Conservation (phyloP, 2,888 invertebrate species). For the Malachius bipustulatus region DNA sequence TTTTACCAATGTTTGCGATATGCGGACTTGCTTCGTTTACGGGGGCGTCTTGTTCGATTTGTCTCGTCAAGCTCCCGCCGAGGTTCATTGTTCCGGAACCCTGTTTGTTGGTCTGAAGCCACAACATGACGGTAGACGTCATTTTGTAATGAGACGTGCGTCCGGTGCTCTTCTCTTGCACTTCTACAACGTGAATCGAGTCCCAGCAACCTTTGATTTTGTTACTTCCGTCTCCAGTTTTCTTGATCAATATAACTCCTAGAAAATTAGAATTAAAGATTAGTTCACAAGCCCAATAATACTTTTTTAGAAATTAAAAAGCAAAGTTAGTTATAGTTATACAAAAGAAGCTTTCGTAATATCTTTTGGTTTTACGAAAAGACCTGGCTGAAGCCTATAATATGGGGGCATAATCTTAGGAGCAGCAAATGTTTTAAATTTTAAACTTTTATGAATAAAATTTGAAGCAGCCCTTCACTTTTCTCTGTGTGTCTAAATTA, state of each 20-base stretch:
- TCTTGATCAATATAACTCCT: conserved; percentile 96
- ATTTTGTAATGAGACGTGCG: conserved; percentile 95
- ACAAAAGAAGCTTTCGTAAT: no score
- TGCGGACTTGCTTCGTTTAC: conserved; percentile 92
- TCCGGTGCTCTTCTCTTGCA: conserved; percentile 90
- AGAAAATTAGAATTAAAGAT: no score
- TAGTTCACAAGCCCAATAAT: no score
- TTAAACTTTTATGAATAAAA: no score
- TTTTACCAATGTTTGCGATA: conserved; percentile 95
- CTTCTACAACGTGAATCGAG: conserved; percentile 98
- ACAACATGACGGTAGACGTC: conserved; percentile 98
- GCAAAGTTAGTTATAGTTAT: no score
- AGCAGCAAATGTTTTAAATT: no score
- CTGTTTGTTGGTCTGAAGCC: conserved; percentile 95
- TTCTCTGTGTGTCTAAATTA: no score
- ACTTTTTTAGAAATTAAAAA: no score
- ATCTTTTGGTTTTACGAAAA: no score
- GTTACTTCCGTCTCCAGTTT: conserved; percentile 95
- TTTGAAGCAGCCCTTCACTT: no score
- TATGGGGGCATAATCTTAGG: no score
- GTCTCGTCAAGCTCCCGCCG: conserved; percentile 95
- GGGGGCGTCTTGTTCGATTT: conserved; percentile 84
- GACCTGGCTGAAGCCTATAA: no score
- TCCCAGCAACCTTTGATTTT: conserved; percentile 99
- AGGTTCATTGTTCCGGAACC: conserved; percentile 98